phyloP scores from a whole-genome alignment of 2,797 vertebrate species.

The Limnodromus scolopaceus region DNA sequence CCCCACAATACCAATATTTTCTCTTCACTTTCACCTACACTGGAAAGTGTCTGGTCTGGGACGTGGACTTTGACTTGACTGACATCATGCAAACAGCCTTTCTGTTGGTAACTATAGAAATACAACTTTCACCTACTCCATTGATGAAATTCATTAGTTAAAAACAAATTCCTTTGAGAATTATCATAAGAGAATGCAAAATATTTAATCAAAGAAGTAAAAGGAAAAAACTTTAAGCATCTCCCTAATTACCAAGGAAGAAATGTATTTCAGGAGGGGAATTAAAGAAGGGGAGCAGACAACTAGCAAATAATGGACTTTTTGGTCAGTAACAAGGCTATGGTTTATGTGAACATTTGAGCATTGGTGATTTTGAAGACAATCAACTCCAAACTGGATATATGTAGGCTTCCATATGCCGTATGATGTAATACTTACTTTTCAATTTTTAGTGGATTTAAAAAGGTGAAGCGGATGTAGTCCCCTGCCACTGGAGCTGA shows the following conservation, averaged over 20 bases:
- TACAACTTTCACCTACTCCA: background rate
- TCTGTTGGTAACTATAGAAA: background rate
- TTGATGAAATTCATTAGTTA: background rate
- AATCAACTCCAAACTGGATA: background rate
- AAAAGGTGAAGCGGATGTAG: constrained; percentile 81
- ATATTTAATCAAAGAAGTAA: background rate
- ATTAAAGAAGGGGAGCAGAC: background rate
- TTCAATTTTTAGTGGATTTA: constrained; percentile 70
- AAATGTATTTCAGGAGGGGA: background rate
- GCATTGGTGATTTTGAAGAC: background rate
- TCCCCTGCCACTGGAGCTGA: constrained; percentile 77
- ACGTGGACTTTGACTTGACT: background rate
- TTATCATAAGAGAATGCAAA: background rate
- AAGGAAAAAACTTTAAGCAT: background rate
- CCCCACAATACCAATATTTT: background rate
- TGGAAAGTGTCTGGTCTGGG: background rate
- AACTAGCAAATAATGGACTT: background rate
- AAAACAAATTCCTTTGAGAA: background rate
- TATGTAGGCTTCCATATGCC: background rate
- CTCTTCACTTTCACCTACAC: background rate
- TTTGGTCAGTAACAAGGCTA: background rate
- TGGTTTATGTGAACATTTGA: background rate
- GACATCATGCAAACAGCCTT: background rate
- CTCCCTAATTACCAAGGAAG: background rate
- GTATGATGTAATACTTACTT: constrained; percentile 75